Evolutionary conservation across 2,113 vertebrate genomes (phyloP), one percentile per base, ranked within the genome.

Genomic region (Albula glossodonta): DNA sequence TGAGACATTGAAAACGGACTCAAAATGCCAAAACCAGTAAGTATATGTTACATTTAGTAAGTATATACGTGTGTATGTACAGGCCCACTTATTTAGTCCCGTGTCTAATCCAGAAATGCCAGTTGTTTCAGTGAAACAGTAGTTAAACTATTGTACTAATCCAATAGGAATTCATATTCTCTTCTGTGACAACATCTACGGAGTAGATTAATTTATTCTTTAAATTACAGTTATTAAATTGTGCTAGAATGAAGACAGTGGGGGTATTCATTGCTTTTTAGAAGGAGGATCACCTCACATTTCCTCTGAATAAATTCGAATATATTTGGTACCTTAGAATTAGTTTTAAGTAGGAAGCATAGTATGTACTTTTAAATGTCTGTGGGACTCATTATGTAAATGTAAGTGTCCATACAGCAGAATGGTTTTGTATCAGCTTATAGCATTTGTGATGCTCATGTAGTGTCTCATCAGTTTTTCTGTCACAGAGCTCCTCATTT

Each of bases 11-110:
- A 50, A 84, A 89, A 88, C 88, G 84, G 91, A 94, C 85, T 82
- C 81, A 96, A 94, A 70, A 97, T 97, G 97, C 97, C 97, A 9
- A 97, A 97, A 93, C 95, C 97, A 86, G 97, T 97, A 86, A 96
- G 96, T 92, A 50, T 31, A 60, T 53, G 13, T 12, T 50, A 31
- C 70, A 9, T 74, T 25, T 74, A 31, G 22, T 74, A 1, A 70
- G 11, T 52, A 66, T 66, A 66, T 66, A 66, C 13, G 60, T 66
- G 17, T 19, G 15, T 66, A 66, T 66, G 22, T 66, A 19, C 22
- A 19, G 17, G 60, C 5, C 17, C 51, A 8, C 81, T 51, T 70
- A 49, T 74, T 84, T 5, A 25, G 8, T 10, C 8, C 5, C 31
- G n/a, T 10, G n/a, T n/a, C n/a, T 74, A 74, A 74, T 31, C 60